These are phyloP conservation scores for Drosophila takahashii DNA, from an alignment of 1,140 invertebrate genomes.

Conservation along the genomic window DNA sequence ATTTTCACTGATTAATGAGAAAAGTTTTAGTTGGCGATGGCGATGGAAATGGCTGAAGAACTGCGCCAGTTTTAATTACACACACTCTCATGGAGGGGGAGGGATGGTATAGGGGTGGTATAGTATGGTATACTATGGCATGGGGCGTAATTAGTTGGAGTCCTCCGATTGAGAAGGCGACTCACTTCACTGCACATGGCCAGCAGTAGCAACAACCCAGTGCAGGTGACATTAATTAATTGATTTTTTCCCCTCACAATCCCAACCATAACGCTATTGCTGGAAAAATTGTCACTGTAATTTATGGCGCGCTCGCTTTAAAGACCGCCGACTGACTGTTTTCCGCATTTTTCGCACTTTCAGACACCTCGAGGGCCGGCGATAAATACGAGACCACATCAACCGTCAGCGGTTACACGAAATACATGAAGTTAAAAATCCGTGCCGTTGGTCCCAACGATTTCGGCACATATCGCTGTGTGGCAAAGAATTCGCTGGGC, in stretches of 20 bases:
- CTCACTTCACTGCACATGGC: conserved; percentile 55
- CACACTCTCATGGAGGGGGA: conserved; percentile 32
- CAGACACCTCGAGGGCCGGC: conserved; percentile 87
- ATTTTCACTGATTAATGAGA: conserved; percentile 84
- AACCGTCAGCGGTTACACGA: conserved; percentile 92
- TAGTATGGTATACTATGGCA: neutral
- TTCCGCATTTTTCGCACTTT: conserved; percentile 32
- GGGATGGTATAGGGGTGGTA: neutral
- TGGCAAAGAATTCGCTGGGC: conserved; percentile 97
- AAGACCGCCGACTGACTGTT: conserved; percentile 13
- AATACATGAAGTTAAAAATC: conserved; percentile 95
- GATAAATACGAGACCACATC: conserved; percentile 94
- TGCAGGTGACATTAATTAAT: conserved; percentile 82
- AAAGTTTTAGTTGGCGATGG: conserved; percentile 76
- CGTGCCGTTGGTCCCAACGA: conserved; percentile 91
- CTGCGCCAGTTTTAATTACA: conserved; percentile 81
- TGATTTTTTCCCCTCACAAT: conserved; percentile 61
- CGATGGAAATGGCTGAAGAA: conserved; percentile 59
- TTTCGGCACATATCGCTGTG: conserved; percentile 95
- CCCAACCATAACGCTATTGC: conserved; percentile 15
- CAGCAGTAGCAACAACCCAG: conserved; percentile 19
- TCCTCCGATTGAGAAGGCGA: conserved; percentile 61
- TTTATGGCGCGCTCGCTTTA: conserved; percentile 6
- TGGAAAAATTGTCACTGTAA: conserved; percentile 36
- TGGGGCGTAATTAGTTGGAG: conserved; percentile 69